Percentiles rank a stretch among this genome's conserved stretches.
Evolutionary conservation across 2,113 vertebrate species (phyloP).

Genomic region (Smithornis capensis): DNA sequence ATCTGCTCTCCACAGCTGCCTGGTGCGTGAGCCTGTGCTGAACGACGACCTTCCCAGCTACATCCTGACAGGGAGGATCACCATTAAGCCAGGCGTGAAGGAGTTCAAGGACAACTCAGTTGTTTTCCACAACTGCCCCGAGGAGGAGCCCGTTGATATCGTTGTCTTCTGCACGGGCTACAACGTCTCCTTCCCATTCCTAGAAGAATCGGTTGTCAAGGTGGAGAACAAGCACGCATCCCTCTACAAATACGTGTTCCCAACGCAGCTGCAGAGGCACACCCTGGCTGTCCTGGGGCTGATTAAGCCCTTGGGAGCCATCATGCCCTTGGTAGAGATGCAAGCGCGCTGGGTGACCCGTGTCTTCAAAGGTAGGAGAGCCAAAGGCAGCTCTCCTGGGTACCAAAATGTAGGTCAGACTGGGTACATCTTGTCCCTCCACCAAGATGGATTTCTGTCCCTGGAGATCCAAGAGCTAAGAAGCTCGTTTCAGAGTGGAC

Average conservation of each 20-base stretch:
- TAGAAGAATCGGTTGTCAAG: slow-evolving; percentile 72
- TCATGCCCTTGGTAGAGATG: slow-evolving; percentile 78
- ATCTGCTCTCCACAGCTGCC: slow-evolving; percentile 27
- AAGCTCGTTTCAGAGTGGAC: not conserved
- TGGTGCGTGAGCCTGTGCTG: slow-evolving; percentile 60
- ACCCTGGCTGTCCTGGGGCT: slow-evolving; percentile 84
- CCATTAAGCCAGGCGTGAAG: slow-evolving; percentile 78
- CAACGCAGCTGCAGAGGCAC: slow-evolving; percentile 74
- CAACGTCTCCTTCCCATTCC: slow-evolving; percentile 75
- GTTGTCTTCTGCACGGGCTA: slow-evolving; percentile 90
- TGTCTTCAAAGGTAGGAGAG: slow-evolving; percentile 81
- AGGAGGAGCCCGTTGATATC: slow-evolving; percentile 80
- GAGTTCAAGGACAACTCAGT: slow-evolving; percentile 75
- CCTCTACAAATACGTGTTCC: slow-evolving; percentile 86
- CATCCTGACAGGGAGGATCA: slow-evolving; percentile 82
- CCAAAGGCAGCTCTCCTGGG: not conserved
- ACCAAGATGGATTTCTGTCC: not conserved
- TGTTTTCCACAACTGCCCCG: slow-evolving; percentile 75
- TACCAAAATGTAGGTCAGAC: not conserved
- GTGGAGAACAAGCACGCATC: slow-evolving; percentile 72
- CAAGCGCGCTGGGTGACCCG: slow-evolving; percentile 85
- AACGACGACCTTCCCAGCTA: slow-evolving; percentile 82
- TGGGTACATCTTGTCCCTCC: fast-evolving
- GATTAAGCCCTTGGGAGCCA: slow-evolving; percentile 72
- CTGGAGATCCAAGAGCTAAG: not conserved